phyloP scores from a whole-genome alignment of 2,797 vertebrate species.

The Anguilla marmorata region DNA sequence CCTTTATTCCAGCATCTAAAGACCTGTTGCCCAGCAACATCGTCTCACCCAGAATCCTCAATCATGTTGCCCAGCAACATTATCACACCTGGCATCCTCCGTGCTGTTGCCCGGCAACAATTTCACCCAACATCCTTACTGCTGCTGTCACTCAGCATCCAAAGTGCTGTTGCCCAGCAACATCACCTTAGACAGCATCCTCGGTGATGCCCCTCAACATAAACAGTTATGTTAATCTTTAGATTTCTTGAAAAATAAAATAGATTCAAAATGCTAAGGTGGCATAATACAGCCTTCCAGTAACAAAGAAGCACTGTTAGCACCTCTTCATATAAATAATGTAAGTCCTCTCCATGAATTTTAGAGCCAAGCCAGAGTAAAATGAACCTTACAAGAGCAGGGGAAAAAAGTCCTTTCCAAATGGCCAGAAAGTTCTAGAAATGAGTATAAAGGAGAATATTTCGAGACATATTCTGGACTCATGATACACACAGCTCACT shows the following conservation, averaged over 20 bases:
- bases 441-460: background rate
- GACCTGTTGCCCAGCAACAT: background rate
- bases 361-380: background rate
- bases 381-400: background rate
- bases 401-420: background rate
- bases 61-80: background rate
- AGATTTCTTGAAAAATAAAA: background rate
- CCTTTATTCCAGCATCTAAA: background rate
- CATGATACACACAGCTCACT: background rate
- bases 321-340: background rate
- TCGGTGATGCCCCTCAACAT: background rate
- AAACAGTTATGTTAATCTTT: too few species aligned
- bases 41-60: background rate
- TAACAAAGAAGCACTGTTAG: background rate
- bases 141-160: background rate
- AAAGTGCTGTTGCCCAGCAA: background rate
- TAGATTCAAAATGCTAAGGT: background rate
- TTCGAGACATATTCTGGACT: background rate
- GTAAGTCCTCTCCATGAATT: background rate
- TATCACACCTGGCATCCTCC: background rate
- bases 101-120: background rate
- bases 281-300: background rate
- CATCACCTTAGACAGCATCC: background rate
- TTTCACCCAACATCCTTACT: background rate
- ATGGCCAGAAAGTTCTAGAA: background rate